Evolutionary conservation across 2,888 invertebrate species (phyloP).

Genomic region (Eumacrocentrus americanus): DNA sequence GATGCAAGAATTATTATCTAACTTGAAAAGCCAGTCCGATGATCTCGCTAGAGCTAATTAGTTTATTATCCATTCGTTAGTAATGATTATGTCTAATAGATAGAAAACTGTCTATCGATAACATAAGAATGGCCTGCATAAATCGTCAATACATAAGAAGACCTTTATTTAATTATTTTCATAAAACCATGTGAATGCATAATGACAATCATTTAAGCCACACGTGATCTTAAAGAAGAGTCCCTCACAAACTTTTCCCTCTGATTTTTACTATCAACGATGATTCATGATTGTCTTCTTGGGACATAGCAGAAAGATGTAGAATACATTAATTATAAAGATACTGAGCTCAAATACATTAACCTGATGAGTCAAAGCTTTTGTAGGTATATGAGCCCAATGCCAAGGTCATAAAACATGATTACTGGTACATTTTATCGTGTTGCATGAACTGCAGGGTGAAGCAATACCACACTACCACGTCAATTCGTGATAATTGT

Average conservation of each 20-base stretch:
- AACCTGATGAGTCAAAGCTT: neutral
- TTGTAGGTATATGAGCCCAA: neutral
- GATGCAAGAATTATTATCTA: too few species aligned
- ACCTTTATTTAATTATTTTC: neutral
- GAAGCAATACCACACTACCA: neutral
- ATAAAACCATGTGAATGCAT: neutral
- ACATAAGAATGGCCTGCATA: neutral
- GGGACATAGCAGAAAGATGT: too few species aligned
- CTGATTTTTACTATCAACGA: too few species aligned
- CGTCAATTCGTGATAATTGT: neutral
- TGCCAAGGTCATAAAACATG: neutral
- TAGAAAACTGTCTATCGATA: neutral
- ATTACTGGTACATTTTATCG: neutral
- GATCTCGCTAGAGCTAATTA: constrained; percentile 1
- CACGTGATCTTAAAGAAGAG: too few species aligned
- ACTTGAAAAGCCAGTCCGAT: too few species aligned
- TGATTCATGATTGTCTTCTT: too few species aligned
- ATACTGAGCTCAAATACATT: too few species aligned
- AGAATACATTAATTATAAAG: too few species aligned
- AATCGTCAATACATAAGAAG: neutral
- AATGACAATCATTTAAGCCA: constrained; percentile 15
- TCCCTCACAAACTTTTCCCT: too few species aligned
- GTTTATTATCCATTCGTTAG: neutral
- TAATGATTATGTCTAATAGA: constrained; percentile 9
- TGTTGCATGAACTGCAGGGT: neutral